These are phyloP conservation scores for Petrophora chlorosata DNA, from an alignment of 2,888 invertebrate species.

Conservation along the genomic window DNA sequence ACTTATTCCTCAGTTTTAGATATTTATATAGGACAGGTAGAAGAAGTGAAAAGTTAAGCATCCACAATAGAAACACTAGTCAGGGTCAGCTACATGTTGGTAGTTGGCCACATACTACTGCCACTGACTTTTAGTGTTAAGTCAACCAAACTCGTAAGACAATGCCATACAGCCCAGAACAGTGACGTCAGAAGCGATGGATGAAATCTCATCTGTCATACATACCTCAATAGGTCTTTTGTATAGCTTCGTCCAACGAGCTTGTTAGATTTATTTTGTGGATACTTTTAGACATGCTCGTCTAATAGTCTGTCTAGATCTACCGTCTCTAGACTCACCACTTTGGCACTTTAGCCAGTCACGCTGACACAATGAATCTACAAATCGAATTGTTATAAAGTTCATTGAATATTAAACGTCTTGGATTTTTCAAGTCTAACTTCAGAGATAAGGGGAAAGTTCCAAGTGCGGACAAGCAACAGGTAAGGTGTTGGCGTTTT, in stretches of 20 bases:
- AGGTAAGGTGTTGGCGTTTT: constrained; percentile 28
- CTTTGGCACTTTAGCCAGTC: constrained; percentile 82
- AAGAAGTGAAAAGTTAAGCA: constrained; percentile 53
- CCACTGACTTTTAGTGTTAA: too few species aligned
- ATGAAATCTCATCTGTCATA: too few species aligned
- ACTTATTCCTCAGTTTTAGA: constrained; percentile 36
- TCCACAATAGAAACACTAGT: constrained; percentile 9
- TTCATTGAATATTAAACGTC: constrained; percentile 33
- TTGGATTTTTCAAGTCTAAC: constrained; percentile 38
- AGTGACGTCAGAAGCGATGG: too few species aligned
- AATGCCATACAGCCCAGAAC: neutral
- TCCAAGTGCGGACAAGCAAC: constrained; percentile 26
- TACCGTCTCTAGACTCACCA: constrained; percentile 81
- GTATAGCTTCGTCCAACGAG: neutral
- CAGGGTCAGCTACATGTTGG: neutral
- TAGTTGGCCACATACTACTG: neutral
- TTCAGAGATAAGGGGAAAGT: constrained; percentile 24
- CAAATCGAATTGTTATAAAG: constrained; percentile 56
- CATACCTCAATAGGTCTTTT: too few species aligned
- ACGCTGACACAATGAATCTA: constrained; percentile 83
- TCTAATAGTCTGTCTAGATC: constrained; percentile 61
- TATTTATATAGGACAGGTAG: constrained; percentile 50
- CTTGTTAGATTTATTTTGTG: constrained; percentile 1
- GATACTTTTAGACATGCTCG: constrained; percentile 16
- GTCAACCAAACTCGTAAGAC: too few species aligned